Evolutionary conservation across 2,113 vertebrate genomes (phyloP), one percentile per base, ranked within the genome.

Genomic region (Brachyhypopomus gauderio): DNA sequence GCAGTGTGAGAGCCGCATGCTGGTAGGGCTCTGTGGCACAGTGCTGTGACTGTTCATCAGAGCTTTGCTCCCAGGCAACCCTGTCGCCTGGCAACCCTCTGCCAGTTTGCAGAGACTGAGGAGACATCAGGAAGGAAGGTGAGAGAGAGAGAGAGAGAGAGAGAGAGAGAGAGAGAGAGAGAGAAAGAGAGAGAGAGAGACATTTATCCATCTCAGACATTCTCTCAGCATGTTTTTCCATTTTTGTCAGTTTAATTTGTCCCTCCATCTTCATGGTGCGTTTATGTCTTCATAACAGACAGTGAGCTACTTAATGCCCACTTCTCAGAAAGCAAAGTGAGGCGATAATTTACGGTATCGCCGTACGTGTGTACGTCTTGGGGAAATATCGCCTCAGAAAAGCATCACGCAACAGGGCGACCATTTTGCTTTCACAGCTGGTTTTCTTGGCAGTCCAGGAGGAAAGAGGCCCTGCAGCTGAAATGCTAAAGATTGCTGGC

Each of bases 81-180:
- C 86, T 89, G 91, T 94, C 91, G 90, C 92, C 88, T 90, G 92
- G 92, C 92, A 93, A 93, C 92, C 83, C 83, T 60, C 81, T 84
- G 17, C 72, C 75, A 75, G 81, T 89, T 90, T 87, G 88, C 0
- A 75, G 6, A 70, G 38, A 89, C 12, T 85, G 77, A 85, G 87
- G 83, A 87, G 84, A 87, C 83, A 85, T 84, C 77, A 88, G 82
- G 79, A 75, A 66, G n/a, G n/a, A 75, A 30, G 36, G 38, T 2
- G 36, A 41, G 62, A 41, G 72, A 84, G 41, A 55, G 78, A 74
- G 70, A 79, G 77, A 76, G 70, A 78, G 25, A 78, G 80, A 89
- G 64, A 77, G 63, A 84, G 30, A 74, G n/a, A 77, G 80, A 89
- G 64, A 77, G 66, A 84, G 80, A 89, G 64, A 76, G 66, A 84